A percentile compares a stretch with the other conserved stretches of the same genome.
Evolutionary conservation across 2,797 vertebrate genomes (phyloP).

Genomic region (Bradypodion pumilum): DNA sequence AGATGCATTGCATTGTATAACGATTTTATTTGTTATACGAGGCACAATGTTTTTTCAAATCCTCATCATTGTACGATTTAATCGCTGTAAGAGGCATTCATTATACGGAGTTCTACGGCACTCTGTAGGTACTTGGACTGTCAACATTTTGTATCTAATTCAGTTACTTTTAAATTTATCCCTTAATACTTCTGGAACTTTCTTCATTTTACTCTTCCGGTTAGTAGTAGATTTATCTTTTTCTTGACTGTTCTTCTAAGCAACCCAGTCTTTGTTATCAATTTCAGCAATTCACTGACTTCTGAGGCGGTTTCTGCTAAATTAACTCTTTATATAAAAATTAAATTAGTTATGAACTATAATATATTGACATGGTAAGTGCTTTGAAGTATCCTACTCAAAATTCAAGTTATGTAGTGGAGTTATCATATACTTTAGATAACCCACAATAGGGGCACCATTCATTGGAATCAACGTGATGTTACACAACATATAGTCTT

Average conservation of each 20-base stretch:
- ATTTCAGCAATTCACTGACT: neutral
- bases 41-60: no score
- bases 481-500: neutral
- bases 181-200: neutral
- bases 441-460: no score
- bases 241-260: neutral
- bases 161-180: neutral
- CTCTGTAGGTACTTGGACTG: neutral
- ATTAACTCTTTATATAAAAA: constrained; percentile 15
- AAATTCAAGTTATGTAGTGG: neutral
- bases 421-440: no score
- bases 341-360: constrained; percentile 4
- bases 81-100: no score
- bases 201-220: neutral
- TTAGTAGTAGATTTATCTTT: neutral
- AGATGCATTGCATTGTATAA: no score
- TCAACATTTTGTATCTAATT: neutral
- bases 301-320: constrained; percentile 16
- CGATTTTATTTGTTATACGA: no score
- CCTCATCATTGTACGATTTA: no score
- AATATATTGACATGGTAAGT: neutral
- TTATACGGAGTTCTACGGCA: no score
- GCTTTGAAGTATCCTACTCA: neutral
- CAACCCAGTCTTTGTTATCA: neutral
- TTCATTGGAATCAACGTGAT: no score